phyloP scores from a whole-genome alignment of 2,113 vertebrate genomes.

The Xiphorhynchus elegans region DNA sequence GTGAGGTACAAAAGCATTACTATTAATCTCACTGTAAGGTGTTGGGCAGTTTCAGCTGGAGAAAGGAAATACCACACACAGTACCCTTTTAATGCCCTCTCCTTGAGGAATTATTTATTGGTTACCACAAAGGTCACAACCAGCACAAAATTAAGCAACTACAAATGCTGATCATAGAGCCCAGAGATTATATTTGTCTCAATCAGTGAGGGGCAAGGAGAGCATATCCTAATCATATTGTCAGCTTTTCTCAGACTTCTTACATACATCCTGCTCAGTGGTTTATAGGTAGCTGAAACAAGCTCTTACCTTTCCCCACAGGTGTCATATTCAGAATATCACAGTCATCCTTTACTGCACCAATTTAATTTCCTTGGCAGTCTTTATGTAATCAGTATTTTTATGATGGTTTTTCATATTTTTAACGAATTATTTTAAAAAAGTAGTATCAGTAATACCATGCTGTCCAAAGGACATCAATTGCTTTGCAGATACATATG shows the following conservation, averaged over 20 bases:
- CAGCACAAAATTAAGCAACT: slow-evolving; percentile 57
- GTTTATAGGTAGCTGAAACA: neutral
- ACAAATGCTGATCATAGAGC: slow-evolving; percentile 38
- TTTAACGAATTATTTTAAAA: neutral
- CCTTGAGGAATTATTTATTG: slow-evolving; percentile 53
- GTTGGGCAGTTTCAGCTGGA: neutral
- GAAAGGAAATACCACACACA: slow-evolving; percentile 3
- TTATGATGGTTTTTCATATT: neutral
- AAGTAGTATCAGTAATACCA: neutral
- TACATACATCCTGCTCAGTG: neutral
- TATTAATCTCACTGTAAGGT: slow-evolving; percentile 24
- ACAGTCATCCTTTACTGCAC: neutral
- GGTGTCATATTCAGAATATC: neutral
- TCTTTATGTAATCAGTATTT: neutral
- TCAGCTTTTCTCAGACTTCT: neutral
- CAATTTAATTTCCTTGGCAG: neutral
- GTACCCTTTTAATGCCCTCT: slow-evolving; percentile 36
- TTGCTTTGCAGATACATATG: neutral
- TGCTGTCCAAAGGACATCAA: neutral
- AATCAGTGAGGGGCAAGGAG: slow-evolving; percentile 1
- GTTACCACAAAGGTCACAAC: slow-evolving; percentile 53
- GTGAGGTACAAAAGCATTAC: slow-evolving; percentile 83
- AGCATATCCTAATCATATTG: neutral
- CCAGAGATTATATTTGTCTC: slow-evolving; percentile 34
- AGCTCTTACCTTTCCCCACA: neutral